These are phyloP conservation scores for Muraenolepis orangiensis DNA, from an alignment of 2,797 vertebrate genomes.

Conservation along the genomic window DNA sequence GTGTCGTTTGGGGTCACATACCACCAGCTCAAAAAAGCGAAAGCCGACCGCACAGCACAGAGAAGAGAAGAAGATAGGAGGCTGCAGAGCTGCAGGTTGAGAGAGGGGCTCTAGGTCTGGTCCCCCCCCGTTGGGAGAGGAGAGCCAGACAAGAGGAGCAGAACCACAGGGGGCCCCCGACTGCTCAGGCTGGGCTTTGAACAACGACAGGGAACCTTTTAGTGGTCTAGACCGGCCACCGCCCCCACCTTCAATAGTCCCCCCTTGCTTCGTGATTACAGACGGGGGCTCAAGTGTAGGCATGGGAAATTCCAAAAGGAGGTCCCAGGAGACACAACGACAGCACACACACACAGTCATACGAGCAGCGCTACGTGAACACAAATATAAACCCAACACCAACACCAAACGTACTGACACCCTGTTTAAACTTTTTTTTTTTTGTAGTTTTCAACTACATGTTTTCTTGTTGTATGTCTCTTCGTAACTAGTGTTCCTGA, in stretches of 20 bases:
- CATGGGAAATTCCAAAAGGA: not conserved
- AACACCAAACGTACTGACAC: not conserved
- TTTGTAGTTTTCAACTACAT: not conserved
- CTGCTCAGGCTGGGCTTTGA: not conserved
- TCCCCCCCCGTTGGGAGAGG: not conserved
- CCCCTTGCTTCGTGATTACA: not conserved
- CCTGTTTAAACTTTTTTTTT: not conserved
- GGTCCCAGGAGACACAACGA: not conserved
- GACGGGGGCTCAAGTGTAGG: not conserved
- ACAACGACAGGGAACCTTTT: not conserved
- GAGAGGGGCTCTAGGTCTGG: not conserved
- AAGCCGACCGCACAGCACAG: slow-evolving; percentile 51
- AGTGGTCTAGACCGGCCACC: not conserved
- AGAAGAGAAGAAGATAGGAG: slow-evolving; percentile 17
- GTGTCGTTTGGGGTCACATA: slow-evolving; percentile 48
- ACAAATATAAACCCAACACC: not conserved
- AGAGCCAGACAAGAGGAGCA: not conserved
- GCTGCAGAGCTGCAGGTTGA: slow-evolving; percentile 5
- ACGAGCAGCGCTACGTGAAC: not conserved
- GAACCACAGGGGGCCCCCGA: not conserved
- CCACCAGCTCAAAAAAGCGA: slow-evolving; percentile 52
- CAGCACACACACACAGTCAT: not conserved
- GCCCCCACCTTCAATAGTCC: not conserved
- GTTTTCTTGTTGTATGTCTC: not conserved
- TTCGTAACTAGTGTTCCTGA: not conserved